A percentile compares a stretch with the other conserved stretches of the same genome.
phyloP scores from a whole-genome alignment of 2,113 vertebrate genomes.

The Mesoclemmys tuberculata region DNA sequence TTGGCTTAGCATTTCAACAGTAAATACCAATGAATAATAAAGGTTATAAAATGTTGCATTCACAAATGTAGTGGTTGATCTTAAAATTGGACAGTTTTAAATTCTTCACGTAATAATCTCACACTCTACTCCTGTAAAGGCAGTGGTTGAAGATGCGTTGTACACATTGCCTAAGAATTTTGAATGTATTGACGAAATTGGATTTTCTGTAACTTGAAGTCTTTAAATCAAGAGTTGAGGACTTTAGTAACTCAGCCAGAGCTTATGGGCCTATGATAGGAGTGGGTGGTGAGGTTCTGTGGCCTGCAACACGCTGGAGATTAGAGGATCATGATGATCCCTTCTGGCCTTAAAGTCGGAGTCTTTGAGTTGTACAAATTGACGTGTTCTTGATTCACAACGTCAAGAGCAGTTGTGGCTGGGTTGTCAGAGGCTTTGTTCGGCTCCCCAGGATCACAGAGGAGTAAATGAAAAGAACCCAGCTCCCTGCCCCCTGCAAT shows the following conservation, averaged over 20 bases:
- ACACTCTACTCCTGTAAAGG: not conserved
- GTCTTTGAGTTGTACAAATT: fast-evolving
- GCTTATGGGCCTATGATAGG: no score
- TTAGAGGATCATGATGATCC: no score
- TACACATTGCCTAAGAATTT: fast-evolving
- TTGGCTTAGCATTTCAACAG: not conserved
- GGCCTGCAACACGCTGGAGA: no score
- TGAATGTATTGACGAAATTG: not conserved
- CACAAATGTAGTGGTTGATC: not conserved
- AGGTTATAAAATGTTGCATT: not conserved
- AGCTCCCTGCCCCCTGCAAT: fast-evolving
- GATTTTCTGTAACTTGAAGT: not conserved
- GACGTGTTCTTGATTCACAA: not conserved
- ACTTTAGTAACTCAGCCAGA: no score
- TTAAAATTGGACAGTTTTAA: not conserved
- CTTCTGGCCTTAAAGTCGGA: no score
- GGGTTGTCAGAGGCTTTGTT: not conserved
- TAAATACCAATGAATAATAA: not conserved
- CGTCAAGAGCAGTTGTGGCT: not conserved
- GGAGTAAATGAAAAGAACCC: not conserved
- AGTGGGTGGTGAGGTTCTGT: no score
- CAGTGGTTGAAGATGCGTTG: not conserved
- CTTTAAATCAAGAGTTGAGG: no score
- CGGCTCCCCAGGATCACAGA: not conserved
- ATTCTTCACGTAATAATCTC: not conserved